Conservation (phyloP, 53 echinoderm and acorn worm species). For the Echinometra lucunter region DNA sequence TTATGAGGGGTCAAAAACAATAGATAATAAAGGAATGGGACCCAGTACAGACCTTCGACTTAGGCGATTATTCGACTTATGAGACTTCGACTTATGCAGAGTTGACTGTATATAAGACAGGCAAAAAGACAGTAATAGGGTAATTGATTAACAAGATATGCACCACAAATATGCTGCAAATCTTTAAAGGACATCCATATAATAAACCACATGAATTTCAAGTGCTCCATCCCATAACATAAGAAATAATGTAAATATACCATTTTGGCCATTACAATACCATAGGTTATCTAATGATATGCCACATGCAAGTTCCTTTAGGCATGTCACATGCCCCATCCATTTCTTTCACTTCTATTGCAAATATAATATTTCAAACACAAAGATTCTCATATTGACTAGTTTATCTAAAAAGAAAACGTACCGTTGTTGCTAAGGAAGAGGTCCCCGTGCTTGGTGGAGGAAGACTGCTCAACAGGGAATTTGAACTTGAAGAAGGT, state of each 20-base stretch:
- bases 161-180: background rate
- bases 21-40: too few relatives aligned
- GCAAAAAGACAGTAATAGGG: background rate
- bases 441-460: slow-evolving; percentile 3
- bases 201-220: background rate
- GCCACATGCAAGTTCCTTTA: background rate
- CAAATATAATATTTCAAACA: too few relatives aligned
- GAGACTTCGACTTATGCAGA: too few relatives aligned
- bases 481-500: background rate
- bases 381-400: too few relatives aligned
- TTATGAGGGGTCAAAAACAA: too few relatives aligned
- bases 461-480: slow-evolving; percentile 27
- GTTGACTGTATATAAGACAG: too few relatives aligned
- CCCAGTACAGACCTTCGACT: too few relatives aligned
- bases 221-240: background rate
- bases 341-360: background rate
- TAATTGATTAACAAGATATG: background rate
- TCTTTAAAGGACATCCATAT: background rate
- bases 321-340: background rate
- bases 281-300: background rate
- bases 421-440: background rate
- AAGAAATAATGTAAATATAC: too few relatives aligned
- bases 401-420: background rate
- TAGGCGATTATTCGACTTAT: too few relatives aligned
- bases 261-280: too few relatives aligned